Percentiles rank a stretch among this genome's conserved stretches.
Evolutionary conservation across 2,797 vertebrate species (phyloP).

Genomic region (Gymnopithys bicolor): DNA sequence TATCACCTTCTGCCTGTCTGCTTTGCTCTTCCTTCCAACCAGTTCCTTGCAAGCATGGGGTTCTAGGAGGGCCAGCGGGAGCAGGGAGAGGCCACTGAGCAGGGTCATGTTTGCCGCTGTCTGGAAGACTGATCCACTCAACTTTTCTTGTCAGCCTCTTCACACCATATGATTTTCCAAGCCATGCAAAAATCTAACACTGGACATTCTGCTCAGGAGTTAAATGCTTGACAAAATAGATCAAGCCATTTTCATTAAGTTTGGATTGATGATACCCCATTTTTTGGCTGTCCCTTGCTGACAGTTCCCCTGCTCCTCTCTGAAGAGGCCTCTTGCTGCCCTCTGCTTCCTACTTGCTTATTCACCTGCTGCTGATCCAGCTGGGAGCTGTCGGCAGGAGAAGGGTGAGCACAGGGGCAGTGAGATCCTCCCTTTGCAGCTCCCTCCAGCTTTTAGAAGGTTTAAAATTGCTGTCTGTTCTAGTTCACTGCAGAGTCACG

Average conservation of each 20-base stretch:
- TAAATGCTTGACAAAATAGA: neutral
- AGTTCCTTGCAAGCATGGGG: neutral
- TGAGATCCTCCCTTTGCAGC: neutral
- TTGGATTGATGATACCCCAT: neutral
- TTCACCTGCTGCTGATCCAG: neutral
- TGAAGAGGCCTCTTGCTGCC: neutral
- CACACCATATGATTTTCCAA: neutral
- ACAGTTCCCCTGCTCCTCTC: neutral
- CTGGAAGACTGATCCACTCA: neutral
- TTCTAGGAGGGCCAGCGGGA: neutral
- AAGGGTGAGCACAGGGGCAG: neutral
- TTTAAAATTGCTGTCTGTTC: neutral
- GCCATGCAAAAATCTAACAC: neutral
- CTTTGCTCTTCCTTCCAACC: neutral
- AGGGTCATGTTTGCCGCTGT: neutral
- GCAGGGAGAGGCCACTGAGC: neutral
- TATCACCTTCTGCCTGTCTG: neutral
- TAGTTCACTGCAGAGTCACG: neutral
- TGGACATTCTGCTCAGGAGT: neutral
- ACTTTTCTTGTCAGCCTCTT: neutral
- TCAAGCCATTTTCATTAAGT: neutral
- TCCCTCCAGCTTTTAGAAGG: neutral
- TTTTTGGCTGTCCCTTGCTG: neutral
- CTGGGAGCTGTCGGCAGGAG: neutral
- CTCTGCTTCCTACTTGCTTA: neutral